Conservation (phyloP, 1,140 invertebrate species). For the Bursaphelenchus mucronatus region DNA sequence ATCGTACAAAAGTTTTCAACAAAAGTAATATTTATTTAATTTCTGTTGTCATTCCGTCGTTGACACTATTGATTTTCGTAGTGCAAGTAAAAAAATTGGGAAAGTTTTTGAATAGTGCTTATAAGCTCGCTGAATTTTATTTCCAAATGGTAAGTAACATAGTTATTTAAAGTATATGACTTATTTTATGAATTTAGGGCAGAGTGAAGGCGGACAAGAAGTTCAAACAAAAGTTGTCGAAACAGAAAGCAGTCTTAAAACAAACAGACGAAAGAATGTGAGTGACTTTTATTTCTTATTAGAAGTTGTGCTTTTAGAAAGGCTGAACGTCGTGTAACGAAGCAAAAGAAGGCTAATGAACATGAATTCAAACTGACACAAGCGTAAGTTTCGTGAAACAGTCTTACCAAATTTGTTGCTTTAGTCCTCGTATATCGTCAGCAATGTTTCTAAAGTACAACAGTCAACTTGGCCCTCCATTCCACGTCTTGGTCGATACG, state of each 20-base stretch:
- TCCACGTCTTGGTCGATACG: slow-evolving; percentile 91
- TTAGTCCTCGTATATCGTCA: slow-evolving; percentile 57
- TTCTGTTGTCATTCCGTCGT: too few species aligned
- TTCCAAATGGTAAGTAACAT: too few species aligned
- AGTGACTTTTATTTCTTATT: slow-evolving; percentile 20
- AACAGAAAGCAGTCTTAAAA: slow-evolving; percentile 45
- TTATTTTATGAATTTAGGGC: slow-evolving; percentile 28
- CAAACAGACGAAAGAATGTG: slow-evolving; percentile 57
- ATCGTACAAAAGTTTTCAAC: too few species aligned
- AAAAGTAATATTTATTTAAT: too few species aligned
- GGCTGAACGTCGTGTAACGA: slow-evolving; percentile 51
- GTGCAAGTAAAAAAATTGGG: too few species aligned
- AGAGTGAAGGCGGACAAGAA: slow-evolving; percentile 48
- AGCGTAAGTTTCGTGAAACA: slow-evolving; percentile 42
- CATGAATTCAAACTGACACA: slow-evolving; percentile 52
- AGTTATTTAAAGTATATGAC: too few species aligned
- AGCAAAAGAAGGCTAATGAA: slow-evolving; percentile 56
- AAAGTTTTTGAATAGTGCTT: too few species aligned
- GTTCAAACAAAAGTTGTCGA: slow-evolving; percentile 46
- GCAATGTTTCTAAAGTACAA: slow-evolving; percentile 92
- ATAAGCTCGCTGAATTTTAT: too few species aligned
- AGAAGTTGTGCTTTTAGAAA: slow-evolving; percentile 47
- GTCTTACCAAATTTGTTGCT: slow-evolving; percentile 27
- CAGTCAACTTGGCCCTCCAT: slow-evolving; percentile 95
- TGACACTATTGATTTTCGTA: too few species aligned